These are phyloP conservation scores for Cyclargus thomasi DNA, from an alignment of 1,140 invertebrate species.

Conservation along the genomic window DNA sequence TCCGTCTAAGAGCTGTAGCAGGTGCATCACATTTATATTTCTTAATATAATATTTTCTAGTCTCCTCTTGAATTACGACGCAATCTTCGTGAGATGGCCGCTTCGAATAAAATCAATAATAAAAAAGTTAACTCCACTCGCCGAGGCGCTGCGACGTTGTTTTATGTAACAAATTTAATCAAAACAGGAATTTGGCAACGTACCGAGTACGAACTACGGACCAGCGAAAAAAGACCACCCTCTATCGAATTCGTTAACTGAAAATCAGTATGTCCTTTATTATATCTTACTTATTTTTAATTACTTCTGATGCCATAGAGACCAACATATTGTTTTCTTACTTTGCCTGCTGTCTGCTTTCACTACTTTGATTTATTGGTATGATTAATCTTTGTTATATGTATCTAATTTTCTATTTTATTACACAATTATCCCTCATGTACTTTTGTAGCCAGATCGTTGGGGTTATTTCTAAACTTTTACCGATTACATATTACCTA, in stretches of 20 bases:
- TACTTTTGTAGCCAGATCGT: too few species aligned
- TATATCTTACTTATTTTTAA: too few species aligned
- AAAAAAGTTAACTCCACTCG: constrained; percentile 6
- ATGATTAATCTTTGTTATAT: too few species aligned
- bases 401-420: too few species aligned
- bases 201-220: neutral
- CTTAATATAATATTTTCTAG: neutral
- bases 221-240: neutral
- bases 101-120: constrained; percentile 9
- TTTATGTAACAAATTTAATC: constrained; percentile 16
- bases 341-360: too few species aligned
- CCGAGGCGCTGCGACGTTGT: constrained; percentile 7
- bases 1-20: neutral
- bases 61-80: neutral
- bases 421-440: too few species aligned
- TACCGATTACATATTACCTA: too few species aligned
- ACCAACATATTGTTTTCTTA: too few species aligned
- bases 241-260: neutral
- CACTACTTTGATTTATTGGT: too few species aligned
- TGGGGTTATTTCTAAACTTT: too few species aligned
- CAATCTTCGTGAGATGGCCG: constrained; percentile 1
- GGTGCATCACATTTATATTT: neutral
- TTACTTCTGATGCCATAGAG: too few species aligned
- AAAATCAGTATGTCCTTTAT: neutral
- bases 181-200: constrained; percentile 12